phyloP scores from a whole-genome alignment of 2,113 vertebrate species.

The Colossoma macropomum region DNA sequence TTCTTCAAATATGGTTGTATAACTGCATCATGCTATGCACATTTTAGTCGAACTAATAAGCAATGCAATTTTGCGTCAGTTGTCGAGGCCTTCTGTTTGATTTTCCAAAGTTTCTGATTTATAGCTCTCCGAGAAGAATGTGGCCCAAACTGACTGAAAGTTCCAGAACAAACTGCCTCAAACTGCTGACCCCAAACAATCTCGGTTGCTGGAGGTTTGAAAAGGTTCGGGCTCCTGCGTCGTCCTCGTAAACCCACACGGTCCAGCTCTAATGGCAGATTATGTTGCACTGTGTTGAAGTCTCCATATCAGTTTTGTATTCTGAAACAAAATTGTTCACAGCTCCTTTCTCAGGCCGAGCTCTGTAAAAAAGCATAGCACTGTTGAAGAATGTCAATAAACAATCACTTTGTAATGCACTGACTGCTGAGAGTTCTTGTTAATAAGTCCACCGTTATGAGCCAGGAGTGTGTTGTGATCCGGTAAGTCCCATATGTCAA shows the following conservation, averaged over 20 bases:
- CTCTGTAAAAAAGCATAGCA: slow-evolving; percentile 81
- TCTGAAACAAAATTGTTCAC: slow-evolving; percentile 68
- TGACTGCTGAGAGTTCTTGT: slow-evolving; percentile 8
- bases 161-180: slow-evolving; percentile 37
- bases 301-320: slow-evolving; percentile 39
- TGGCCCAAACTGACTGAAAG: slow-evolving; percentile 26
- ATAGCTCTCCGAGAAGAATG: slow-evolving; percentile 1
- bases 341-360: slow-evolving; percentile 79
- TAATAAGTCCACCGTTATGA: no score
- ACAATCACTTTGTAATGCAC: slow-evolving; percentile 85
- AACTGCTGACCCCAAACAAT: not conserved
- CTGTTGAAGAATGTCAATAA: slow-evolving; percentile 90
- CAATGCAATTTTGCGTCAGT: slow-evolving; percentile 26
- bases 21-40: slow-evolving; percentile 57
- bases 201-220: not conserved
- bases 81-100: slow-evolving; percentile 26
- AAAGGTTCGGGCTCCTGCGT: slow-evolving; percentile 29
- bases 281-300: not conserved
- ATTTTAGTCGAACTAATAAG: slow-evolving; percentile 31
- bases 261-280: not conserved
- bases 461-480: no score
- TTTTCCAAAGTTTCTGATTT: slow-evolving; percentile 14
- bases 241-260: slow-evolving; percentile 9
- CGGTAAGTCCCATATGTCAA: no score
- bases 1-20: slow-evolving; percentile 27